These are phyloP conservation scores for Cydia splendana DNA, from an alignment of 1,140 invertebrate species.

Conservation along the genomic window DNA sequence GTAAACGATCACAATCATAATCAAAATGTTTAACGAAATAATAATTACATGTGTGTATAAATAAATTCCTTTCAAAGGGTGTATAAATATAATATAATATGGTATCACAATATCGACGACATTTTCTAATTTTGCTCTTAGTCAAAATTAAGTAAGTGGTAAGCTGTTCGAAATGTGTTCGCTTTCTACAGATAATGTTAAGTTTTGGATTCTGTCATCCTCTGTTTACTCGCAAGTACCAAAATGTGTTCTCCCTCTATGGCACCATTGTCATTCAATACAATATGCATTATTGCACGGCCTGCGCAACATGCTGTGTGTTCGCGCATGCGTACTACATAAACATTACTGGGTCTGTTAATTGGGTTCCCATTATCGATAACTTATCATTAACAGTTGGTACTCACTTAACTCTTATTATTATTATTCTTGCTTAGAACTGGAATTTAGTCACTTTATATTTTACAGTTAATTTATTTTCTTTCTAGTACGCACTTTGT, in stretches of 20 bases:
- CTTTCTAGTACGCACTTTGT: no score
- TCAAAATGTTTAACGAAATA: no score
- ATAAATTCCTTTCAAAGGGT: not conserved
- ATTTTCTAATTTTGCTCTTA: no score
- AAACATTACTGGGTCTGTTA: slow-evolving; percentile 39
- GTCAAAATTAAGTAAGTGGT: no score
- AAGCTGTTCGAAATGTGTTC: no score
- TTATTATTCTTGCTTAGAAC: not conserved
- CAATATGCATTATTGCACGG: slow-evolving; percentile 66
- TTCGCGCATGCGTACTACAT: slow-evolving; percentile 52
- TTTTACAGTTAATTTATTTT: no score
- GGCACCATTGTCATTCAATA: slow-evolving; percentile 54
- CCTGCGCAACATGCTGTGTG: slow-evolving; percentile 62
- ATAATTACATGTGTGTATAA: not conserved
- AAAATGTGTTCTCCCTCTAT: slow-evolving; percentile 41
- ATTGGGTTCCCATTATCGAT: slow-evolving; percentile 33
- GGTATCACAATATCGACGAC: no score
- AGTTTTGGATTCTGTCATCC: no score
- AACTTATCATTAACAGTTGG: slow-evolving; percentile 15
- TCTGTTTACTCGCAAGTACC: slow-evolving; percentile 40
- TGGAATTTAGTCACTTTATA: not conserved
- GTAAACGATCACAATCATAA: not conserved
- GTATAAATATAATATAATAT: no score
- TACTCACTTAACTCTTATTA: not conserved
- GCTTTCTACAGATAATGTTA: no score